These are phyloP conservation scores for Ranitomeya imitator DNA, from an alignment of 2,113 vertebrate species.

Conservation along the genomic window DNA sequence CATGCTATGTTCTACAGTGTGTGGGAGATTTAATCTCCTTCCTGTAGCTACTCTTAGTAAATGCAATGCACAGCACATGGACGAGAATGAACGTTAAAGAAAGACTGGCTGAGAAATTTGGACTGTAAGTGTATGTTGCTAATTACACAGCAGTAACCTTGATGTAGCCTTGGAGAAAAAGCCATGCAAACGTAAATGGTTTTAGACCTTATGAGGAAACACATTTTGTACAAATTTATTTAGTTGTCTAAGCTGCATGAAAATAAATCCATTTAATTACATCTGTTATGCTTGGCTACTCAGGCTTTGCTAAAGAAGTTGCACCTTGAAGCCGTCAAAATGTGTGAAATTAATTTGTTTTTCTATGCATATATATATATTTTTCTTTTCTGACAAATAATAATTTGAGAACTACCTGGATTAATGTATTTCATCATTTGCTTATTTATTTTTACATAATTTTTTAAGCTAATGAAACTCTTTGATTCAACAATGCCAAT, in stretches of 20 bases:
- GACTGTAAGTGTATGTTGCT: not conserved
- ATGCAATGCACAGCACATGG: not conserved
- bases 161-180: not conserved
- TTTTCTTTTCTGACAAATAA: not conserved
- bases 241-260: not conserved
- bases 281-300: not conserved
- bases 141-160: not conserved
- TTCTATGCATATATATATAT: not conserved
- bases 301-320: not conserved
- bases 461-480: not conserved
- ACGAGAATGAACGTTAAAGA: not conserved
- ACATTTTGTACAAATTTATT: not conserved
- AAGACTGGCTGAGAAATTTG: constrained; percentile 1
- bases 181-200: not conserved
- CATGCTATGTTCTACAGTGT: not conserved
- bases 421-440: too few relatives aligned
- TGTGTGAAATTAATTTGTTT: constrained; percentile 19
- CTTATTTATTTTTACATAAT: not conserved
- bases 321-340: not conserved
- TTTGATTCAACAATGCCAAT: not conserved
- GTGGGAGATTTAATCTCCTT: constrained; percentile 13
- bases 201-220: not conserved
- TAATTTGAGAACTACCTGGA: not conserved
- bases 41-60: not conserved
- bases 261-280: constrained; percentile 20